Percentiles rank a stretch among this genome's conserved stretches.
phyloP scores from a whole-genome alignment of 2,797 vertebrate species.

The Cynodonichthys magdalenae region DNA sequence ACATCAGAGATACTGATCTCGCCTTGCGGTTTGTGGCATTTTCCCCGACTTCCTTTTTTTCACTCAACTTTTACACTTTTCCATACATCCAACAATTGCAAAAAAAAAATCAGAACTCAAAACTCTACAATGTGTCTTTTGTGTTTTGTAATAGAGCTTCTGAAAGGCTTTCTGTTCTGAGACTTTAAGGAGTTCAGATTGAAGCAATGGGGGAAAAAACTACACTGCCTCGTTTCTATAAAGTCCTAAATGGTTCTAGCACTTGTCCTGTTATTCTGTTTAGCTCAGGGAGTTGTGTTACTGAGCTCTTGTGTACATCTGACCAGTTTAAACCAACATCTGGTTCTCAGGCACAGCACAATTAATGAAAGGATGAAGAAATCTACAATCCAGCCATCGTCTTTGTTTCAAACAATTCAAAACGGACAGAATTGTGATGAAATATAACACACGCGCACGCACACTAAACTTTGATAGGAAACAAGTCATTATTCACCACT shows the following conservation, averaged over 20 bases:
- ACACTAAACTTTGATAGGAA: neutral
- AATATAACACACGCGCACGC: neutral
- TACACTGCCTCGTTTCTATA: neutral
- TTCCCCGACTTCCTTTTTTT: neutral
- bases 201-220: neutral
- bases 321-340: constrained; percentile 46
- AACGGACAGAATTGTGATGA: constrained; percentile 9
- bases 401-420: constrained; percentile 8
- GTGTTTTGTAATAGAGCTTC: neutral
- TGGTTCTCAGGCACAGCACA: constrained; percentile 20
- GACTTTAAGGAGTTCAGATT: neutral
- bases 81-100: neutral
- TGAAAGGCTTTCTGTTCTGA: neutral
- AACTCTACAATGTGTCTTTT: neutral
- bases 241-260: neutral
- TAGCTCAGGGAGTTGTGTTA: neutral
- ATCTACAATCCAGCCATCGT: constrained; percentile 10
- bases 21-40: too few species aligned
- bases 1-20: too few species aligned
- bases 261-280: neutral
- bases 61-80: neutral
- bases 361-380: constrained; percentile 35
- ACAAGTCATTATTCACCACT: neutral
- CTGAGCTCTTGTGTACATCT: neutral
- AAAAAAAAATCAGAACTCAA: neutral